Evolutionary conservation across 2,888 invertebrate genomes (phyloP), one percentile per base, ranked within the genome.

Genomic region (Mechanitis messenoides): DNA sequence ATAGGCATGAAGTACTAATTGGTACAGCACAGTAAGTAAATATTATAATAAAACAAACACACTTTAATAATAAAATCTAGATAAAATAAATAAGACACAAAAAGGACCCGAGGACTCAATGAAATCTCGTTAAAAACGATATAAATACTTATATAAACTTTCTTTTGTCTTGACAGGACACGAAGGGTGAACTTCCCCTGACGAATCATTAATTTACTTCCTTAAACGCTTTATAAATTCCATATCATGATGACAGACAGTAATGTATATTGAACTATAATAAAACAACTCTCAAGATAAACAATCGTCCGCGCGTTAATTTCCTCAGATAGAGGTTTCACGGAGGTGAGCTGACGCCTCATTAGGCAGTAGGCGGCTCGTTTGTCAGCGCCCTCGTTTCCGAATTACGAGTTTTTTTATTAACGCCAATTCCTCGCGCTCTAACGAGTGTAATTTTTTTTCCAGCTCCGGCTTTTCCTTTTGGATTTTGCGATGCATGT

Each of bases 361-460:
- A 85, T 88, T 87, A 86, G 82, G 72, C 75, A 70, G 68, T 75
- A 78, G 77, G 71, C 78, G 69, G 70, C 77, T 80, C 84, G 80
- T 87, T 87, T 89, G 83, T 89, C 85, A 87, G 76, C 79, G 74
- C 82, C 83, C 81, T 76, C 71, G 69, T 73, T 75, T 72, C 78
- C 73, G 77, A 80, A 81, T 80, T 80, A 81, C 80, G 75, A 71
- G 75, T 72, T 67, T 71, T 74, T 86, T 87, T 88, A 87, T 86
- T 85, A 86, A 84, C 83, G 82, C 84, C 85, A 84, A 85, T 85
- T 83, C 78, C 80, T 82, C 79, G 74, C 72, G 72, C 74, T 69
- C 78, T 82, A 85, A 87, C 81, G 86, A 85, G 78, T 67, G 81
- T 76, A 77, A 86, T 85, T 87, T 87, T 84, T 85, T 79, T 69